These are phyloP conservation scores for Melieria crassipennis DNA, from an alignment of 2,888 invertebrate species.

Conservation along the genomic window DNA sequence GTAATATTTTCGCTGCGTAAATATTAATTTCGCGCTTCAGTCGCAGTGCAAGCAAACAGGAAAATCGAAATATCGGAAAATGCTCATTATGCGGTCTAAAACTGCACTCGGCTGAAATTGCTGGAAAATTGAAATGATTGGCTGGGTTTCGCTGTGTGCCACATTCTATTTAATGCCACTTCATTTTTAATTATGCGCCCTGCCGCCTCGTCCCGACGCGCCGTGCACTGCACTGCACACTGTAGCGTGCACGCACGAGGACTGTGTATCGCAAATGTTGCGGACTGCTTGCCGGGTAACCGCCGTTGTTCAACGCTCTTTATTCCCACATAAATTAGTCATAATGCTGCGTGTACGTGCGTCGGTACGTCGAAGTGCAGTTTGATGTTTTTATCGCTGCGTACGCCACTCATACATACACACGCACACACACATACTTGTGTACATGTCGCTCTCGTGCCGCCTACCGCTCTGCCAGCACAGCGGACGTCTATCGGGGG, in stretches of 20 bases:
- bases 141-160: neutral
- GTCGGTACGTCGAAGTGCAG: too few relatives aligned
- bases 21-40: constrained; percentile 1
- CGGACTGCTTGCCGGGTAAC: constrained; percentile 16
- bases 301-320: neutral
- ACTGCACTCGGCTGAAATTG: neutral
- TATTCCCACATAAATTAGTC: constrained; percentile 28
- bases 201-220: neutral
- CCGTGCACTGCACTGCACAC: too few relatives aligned
- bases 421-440: too few relatives aligned
- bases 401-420: too few relatives aligned
- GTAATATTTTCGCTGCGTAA: neutral
- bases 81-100: too few relatives aligned
- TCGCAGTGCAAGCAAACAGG: neutral
- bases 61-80: too few relatives aligned
- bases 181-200: constrained; percentile 18
- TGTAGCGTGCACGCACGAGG: too few relatives aligned
- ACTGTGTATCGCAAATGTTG: constrained; percentile 5
- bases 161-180: neutral
- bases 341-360: neutral
- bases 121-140: constrained; percentile 21
- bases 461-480: too few relatives aligned
- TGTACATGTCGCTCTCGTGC: too few relatives aligned
- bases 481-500: too few relatives aligned
- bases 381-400: too few relatives aligned